Evolutionary conservation across 2,888 invertebrate species (phyloP).

Genomic region (Rhagonycha fulva): DNA sequence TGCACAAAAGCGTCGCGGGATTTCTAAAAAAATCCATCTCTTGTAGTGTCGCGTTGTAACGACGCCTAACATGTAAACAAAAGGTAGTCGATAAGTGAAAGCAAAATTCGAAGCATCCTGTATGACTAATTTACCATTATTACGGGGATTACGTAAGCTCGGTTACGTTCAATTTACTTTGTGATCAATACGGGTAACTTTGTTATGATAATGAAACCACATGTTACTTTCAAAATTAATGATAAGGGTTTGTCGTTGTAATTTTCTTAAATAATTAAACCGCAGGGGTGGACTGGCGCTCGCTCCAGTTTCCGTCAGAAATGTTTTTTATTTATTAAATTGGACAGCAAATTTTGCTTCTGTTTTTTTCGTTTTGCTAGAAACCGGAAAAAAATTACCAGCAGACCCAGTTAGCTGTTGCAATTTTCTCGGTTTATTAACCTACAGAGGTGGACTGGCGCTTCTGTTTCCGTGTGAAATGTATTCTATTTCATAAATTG

Average conservation of each 20-base stretch:
- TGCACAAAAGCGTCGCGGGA: conserved; percentile 18
- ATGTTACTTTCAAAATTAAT: neutral
- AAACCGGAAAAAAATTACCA: too few species aligned
- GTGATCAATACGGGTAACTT: neutral
- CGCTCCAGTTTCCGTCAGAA: too few species aligned
- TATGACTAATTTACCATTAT: neutral
- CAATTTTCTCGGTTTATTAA: too few species aligned
- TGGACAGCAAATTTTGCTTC: too few species aligned
- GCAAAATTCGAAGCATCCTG: neutral
- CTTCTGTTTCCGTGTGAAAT: too few species aligned
- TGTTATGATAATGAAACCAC: neutral
- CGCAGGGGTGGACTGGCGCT: neutral
- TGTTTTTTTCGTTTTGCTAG: too few species aligned
- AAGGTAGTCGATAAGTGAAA: neutral
- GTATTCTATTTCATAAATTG: too few species aligned
- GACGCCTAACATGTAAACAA: neutral
- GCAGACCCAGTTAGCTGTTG: too few species aligned
- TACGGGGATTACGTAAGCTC: neutral
- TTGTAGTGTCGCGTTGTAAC: neutral
- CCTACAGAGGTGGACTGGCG: too few species aligned
- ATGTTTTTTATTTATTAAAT: too few species aligned
- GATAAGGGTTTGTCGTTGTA: neutral
- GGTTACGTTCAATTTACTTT: neutral
- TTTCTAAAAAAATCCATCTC: conserved; percentile 11
- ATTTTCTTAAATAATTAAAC: neutral